Percentiles rank a stretch among this genome's conserved stretches.
Conservation (phyloP, 2,888 invertebrate genomes). For the Nomada fabriciana region DNA sequence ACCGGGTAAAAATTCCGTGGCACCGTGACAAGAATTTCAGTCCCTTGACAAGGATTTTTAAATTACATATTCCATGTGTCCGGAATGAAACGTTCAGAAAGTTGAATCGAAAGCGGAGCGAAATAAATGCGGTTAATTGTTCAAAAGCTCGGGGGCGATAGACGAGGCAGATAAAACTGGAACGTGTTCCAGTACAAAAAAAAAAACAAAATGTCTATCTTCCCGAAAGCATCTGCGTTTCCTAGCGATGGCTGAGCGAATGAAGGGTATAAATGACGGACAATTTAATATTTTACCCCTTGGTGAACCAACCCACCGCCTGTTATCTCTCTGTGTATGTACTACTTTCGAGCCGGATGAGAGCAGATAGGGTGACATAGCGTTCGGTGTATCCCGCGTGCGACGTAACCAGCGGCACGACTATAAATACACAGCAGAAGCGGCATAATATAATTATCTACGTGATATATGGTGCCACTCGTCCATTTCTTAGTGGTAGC, state of each 20-base stretch:
- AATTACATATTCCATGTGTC: slow-evolving; percentile 4
- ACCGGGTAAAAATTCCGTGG: not conserved
- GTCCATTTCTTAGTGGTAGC: slow-evolving; percentile 73
- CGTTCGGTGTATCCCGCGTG: slow-evolving; percentile 52
- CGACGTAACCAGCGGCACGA: slow-evolving; percentile 32
- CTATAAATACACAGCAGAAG: slow-evolving; percentile 75
- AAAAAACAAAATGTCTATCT: slow-evolving; percentile 29
- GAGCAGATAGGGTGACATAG: slow-evolving; percentile 64
- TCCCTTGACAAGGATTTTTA: not conserved
- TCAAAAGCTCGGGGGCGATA: slow-evolving; percentile 26
- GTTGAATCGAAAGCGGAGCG: slow-evolving; percentile 4
- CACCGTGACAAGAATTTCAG: not conserved
- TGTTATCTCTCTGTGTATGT: slow-evolving; percentile 61
- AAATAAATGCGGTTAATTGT: slow-evolving; percentile 55
- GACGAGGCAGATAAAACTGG: slow-evolving; percentile 39
- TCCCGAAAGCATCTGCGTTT: slow-evolving; percentile 51
- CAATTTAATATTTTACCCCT: slow-evolving; percentile 71
- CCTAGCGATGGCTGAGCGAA: slow-evolving; percentile 38
- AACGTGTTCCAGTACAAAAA: slow-evolving; percentile 11
- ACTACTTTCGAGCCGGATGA: slow-evolving; percentile 54
- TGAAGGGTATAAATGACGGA: slow-evolving; percentile 67
- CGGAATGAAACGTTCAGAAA: not conserved
- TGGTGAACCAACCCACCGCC: slow-evolving; percentile 42
- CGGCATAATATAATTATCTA: slow-evolving; percentile 83
- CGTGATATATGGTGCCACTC: slow-evolving; percentile 79